Percentiles rank a stretch among this genome's conserved stretches.
Evolutionary conservation across 2,888 invertebrate genomes (phyloP).

Genomic region (Beris chalybata): DNA sequence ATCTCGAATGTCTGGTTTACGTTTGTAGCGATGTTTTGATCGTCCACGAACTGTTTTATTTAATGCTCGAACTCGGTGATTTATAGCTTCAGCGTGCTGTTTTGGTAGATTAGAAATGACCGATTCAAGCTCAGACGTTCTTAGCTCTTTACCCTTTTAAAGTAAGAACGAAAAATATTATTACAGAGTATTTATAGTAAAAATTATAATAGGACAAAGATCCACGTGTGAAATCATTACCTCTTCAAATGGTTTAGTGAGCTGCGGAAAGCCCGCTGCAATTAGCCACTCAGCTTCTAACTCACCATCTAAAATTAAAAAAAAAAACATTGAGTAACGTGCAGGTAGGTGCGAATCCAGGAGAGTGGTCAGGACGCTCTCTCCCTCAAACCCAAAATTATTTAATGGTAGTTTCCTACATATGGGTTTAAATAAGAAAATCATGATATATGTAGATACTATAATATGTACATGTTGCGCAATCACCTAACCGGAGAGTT

Average conservation of each 20-base stretch:
- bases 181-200: no score
- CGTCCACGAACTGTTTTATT: slow-evolving; percentile 72
- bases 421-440: no score
- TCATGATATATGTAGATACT: no score
- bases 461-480: no score
- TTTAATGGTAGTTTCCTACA: no score
- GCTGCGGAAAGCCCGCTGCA: slow-evolving; percentile 59
- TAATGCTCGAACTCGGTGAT: slow-evolving; percentile 69
- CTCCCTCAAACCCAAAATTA: neutral
- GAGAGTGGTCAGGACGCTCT: no score
- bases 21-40: slow-evolving; percentile 62
- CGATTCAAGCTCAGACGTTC: slow-evolving; percentile 61
- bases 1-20: slow-evolving; percentile 79
- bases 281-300: slow-evolving; percentile 61
- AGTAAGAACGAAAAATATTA: no score
- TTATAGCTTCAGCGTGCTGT: slow-evolving; percentile 73
- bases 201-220: no score
- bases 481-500: no score
- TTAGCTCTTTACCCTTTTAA: slow-evolving; percentile 58
- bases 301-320: slow-evolving; percentile 56
- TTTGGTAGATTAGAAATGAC: slow-evolving; percentile 61
- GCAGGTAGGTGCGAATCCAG: neutral
- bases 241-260: slow-evolving; percentile 58
- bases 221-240: slow-evolving; percentile 41
- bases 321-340: neutral